These are phyloP conservation scores for Zelleria hepariella DNA, from an alignment of 2,888 invertebrate genomes.

Conservation along the genomic window DNA sequence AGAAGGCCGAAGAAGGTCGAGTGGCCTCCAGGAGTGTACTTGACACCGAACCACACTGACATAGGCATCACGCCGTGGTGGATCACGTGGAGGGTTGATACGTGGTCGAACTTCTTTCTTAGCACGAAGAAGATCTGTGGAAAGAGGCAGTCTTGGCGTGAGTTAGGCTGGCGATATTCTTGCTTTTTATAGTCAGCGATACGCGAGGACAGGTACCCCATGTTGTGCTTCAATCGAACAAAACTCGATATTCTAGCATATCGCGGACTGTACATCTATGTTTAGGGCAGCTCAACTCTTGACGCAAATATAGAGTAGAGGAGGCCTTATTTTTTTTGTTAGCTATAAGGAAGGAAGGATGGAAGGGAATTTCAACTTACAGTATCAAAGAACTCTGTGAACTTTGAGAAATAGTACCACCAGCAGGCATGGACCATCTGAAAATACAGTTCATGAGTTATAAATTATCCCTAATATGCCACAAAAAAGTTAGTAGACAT, in stretches of 20 bases:
- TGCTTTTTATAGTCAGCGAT: too few species aligned
- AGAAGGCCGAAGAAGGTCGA: conserved; percentile 95
- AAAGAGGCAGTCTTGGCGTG: neutral
- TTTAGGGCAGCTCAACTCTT: too few species aligned
- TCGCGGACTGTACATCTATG: too few species aligned
- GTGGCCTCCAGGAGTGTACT: conserved; percentile 97
- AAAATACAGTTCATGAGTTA: conserved; percentile 29
- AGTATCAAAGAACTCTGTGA: conserved; percentile 96
- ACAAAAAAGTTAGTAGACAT: too few species aligned
- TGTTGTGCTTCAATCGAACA: too few species aligned
- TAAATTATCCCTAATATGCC: too few species aligned
- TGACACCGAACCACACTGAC: conserved; percentile 97
- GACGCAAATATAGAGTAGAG: too few species aligned
- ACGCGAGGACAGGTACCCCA: too few species aligned
- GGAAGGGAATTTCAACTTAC: conserved; percentile 76
- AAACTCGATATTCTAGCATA: too few species aligned
- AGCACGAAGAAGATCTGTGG: conserved; percentile 92
- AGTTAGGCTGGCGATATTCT: too few species aligned
- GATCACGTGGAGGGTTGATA: conserved; percentile 94
- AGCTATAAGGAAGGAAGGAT: too few species aligned
- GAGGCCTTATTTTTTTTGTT: too few species aligned
- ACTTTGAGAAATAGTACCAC: conserved; percentile 98
- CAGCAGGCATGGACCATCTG: conserved; percentile 95
- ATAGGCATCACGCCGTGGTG: conserved; percentile 98
- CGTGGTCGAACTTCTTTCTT: conserved; percentile 94